Percentiles rank a stretch among this genome's conserved stretches.
Evolutionary conservation across 2,113 vertebrate species (phyloP).

Genomic region (Petrocephalus zakoni): DNA sequence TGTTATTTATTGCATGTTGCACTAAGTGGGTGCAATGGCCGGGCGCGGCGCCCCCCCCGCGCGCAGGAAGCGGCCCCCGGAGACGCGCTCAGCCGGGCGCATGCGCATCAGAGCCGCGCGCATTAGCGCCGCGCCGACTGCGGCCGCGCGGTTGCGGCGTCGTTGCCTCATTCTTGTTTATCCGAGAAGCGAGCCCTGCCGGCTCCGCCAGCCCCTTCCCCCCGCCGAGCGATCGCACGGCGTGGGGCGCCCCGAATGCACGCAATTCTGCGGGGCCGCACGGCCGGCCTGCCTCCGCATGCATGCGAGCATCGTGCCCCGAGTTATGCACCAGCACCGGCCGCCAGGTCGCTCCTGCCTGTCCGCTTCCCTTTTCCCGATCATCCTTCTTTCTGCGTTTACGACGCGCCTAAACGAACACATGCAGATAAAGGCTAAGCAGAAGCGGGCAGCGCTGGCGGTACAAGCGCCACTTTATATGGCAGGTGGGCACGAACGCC

Average conservation of each 20-base stretch:
- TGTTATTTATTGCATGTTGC: background rate
- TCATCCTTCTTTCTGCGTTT: too few relatives aligned
- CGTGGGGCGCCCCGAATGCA: background rate
- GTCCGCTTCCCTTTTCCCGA: too few relatives aligned
- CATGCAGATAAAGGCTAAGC: background rate
- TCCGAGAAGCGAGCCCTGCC: background rate
- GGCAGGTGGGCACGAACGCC: background rate
- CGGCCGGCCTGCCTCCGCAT: background rate
- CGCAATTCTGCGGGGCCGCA: background rate
- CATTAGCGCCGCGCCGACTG: too few relatives aligned
- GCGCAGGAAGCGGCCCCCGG: background rate
- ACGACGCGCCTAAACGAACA: background rate
- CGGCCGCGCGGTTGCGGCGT: background rate
- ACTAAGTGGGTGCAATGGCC: background rate
- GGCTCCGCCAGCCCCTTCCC: background rate
- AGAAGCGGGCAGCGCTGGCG: too few relatives aligned
- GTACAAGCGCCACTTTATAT: background rate
- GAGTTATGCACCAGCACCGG: background rate
- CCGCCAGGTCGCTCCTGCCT: background rate
- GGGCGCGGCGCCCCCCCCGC: background rate
- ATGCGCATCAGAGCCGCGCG: background rate
- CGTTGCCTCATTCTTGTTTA: slow-evolving; percentile 16
- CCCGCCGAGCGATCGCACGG: background rate
- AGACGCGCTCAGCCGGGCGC: background rate
- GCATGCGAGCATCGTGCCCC: background rate